A percentile compares a stretch with the other conserved stretches of the same genome.
Evolutionary conservation across 2,797 vertebrate species (phyloP).

Genomic region (Microtus agrestis): DNA sequence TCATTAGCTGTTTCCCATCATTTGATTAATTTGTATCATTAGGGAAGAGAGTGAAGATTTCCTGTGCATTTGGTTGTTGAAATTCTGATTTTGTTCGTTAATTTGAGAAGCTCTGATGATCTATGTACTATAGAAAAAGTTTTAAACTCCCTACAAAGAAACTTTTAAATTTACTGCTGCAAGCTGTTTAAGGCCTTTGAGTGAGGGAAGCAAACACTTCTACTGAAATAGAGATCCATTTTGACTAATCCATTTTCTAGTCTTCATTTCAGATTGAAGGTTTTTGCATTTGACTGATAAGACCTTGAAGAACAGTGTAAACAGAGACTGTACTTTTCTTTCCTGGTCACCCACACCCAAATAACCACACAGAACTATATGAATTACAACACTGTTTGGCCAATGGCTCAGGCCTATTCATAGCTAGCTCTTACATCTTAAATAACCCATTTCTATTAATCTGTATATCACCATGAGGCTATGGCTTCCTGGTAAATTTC

Average conservation of each 20-base stretch:
- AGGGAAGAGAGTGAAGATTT: neutral
- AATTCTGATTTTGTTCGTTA: constrained; percentile 50
- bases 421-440: no score
- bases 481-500: no score
- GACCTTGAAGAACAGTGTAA: neutral
- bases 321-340: no score
- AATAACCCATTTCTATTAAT: no score
- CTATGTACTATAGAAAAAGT: constrained; percentile 3
- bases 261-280: neutral
- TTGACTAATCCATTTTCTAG: neutral
- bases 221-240: constrained; percentile 1
- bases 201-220: neutral
- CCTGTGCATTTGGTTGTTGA: constrained; percentile 31
- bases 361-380: no score
- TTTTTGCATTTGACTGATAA: constrained; percentile 1
- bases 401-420: no score
- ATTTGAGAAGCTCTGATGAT: constrained; percentile 31
- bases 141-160: constrained; percentile 33
- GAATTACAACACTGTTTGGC: no score
- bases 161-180: neutral
- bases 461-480: no score
- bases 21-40: constrained; percentile 63
- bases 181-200: constrained; percentile 16
- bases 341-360: no score
- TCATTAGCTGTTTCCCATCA: constrained; percentile 47